Percentiles rank a stretch among this genome's conserved stretches.
Evolutionary conservation across 2,797 vertebrate genomes (phyloP).

Genomic region (Anas bahamensis): DNA sequence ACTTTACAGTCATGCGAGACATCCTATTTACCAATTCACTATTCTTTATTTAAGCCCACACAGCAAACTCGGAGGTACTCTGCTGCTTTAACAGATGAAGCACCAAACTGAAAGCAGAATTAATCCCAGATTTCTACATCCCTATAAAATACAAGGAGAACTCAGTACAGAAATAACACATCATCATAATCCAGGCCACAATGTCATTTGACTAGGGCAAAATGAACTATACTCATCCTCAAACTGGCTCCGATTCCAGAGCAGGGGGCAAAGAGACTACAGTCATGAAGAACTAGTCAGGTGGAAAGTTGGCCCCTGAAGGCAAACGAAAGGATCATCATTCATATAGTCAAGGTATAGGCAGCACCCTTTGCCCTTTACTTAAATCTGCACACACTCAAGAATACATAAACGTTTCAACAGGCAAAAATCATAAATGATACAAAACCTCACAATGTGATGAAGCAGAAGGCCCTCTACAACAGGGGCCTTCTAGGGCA

Average conservation of each 20-base stretch:
- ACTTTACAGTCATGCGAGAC: background rate
- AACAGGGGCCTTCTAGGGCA: background rate
- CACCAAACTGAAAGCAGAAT: slow-evolving; percentile 5
- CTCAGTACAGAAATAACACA: slow-evolving; percentile 13
- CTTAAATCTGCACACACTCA: background rate
- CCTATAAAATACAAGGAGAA: background rate
- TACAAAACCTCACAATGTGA: background rate
- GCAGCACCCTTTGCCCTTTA: background rate
- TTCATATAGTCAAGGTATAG: background rate
- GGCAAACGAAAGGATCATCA: background rate
- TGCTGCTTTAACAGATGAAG: slow-evolving; percentile 21
- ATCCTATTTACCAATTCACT: background rate
- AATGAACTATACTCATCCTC: background rate
- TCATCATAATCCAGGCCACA: background rate
- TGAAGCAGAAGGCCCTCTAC: background rate
- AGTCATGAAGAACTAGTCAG: background rate
- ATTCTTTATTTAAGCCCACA: background rate
- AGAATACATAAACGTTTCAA: background rate
- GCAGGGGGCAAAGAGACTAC: background rate
- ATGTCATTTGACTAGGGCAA: slow-evolving; percentile 13
- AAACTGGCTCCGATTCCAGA: background rate
- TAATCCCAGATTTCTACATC: slow-evolving; percentile 22
- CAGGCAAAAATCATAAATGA: background rate
- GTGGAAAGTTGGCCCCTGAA: background rate
- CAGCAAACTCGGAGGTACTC: background rate